Evolutionary conservation across 2,797 vertebrate genomes (phyloP).

Genomic region (Alfaro cultratus): DNA sequence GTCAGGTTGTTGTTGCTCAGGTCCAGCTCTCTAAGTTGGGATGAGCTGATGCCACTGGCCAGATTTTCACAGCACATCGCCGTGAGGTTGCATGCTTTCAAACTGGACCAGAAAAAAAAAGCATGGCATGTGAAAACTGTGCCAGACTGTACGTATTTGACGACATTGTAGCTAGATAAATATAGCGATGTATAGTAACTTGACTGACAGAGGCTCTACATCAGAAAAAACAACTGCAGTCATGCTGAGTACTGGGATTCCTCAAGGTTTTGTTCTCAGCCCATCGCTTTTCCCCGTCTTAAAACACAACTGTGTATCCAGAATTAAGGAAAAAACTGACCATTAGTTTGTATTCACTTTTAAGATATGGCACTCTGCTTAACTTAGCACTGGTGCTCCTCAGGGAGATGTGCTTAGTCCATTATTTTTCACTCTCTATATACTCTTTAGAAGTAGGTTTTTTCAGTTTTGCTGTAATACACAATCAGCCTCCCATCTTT

Average conservation of each 20-base stretch:
- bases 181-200: neutral
- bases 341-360: neutral
- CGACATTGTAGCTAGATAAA: neutral
- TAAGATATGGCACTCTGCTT: neutral
- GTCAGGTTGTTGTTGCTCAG: conserved; percentile 69
- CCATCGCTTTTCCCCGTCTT: neutral
- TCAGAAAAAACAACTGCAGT: neutral
- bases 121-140: neutral
- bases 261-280: neutral
- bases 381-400: neutral
- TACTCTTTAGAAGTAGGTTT: neutral
- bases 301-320: neutral
- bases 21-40: conserved; percentile 59
- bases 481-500: neutral
- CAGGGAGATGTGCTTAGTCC: neutral
- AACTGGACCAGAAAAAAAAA: conserved; percentile 37
- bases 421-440: neutral
- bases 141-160: neutral
- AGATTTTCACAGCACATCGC: conserved; percentile 54
- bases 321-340: neutral
- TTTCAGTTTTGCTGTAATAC: neutral
- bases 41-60: conserved; percentile 37
- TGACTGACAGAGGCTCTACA: neutral
- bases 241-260: neutral
- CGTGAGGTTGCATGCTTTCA: conserved; percentile 63